Conservation (phyloP, 2,888 invertebrate species). For the Rotaria macrura region DNA sequence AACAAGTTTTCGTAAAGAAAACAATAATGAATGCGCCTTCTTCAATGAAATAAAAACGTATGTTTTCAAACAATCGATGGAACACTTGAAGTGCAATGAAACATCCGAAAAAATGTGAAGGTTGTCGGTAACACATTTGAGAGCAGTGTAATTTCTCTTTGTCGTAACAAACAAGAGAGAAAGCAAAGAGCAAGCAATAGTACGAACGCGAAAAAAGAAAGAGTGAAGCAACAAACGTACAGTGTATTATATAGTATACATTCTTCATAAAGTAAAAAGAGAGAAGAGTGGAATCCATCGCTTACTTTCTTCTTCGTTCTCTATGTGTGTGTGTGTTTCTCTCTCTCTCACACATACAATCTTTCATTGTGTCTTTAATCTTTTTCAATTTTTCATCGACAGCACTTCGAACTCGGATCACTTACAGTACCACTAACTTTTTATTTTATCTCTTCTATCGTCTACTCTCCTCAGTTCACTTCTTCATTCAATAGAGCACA, state of each 20-base stretch:
- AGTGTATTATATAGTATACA: background rate
- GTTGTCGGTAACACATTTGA: background rate
- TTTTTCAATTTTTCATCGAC: constrained; percentile 3
- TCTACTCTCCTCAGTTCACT: background rate
- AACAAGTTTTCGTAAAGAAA: background rate
- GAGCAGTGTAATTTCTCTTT: background rate
- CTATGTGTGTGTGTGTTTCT: no score
- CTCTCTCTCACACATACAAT: background rate
- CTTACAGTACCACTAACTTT: background rate
- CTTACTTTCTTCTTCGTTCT: background rate
- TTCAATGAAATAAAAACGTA: background rate
- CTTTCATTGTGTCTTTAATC: background rate
- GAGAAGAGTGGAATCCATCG: background rate
- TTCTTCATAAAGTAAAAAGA: background rate
- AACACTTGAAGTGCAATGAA: background rate
- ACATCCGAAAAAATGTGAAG: background rate
- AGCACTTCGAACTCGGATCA: background rate
- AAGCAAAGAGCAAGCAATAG: background rate
- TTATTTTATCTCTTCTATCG: background rate
- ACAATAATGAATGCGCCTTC: background rate
- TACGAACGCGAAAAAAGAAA: background rate
- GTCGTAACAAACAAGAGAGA: background rate
- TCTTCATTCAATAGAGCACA: background rate
- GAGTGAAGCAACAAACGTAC: background rate
- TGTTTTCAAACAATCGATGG: background rate